phyloP scores from a whole-genome alignment of 1,140 invertebrate species.

The Drosophila sechellia region DNA sequence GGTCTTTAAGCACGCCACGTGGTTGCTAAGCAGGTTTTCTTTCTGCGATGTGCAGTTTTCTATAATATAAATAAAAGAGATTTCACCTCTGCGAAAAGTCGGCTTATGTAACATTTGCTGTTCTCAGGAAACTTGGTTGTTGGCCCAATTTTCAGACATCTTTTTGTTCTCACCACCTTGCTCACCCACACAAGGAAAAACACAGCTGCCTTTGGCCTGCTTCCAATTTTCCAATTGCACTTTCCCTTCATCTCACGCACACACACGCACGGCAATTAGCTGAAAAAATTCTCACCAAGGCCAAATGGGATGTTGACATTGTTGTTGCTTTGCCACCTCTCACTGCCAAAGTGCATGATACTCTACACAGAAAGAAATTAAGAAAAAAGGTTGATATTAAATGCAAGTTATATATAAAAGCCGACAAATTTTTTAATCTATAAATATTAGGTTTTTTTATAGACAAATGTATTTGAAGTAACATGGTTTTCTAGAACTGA shows the following conservation, averaged over 20 bases:
- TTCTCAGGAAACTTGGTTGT: constrained; percentile 12
- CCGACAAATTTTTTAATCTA: too few species aligned
- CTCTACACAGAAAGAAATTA: background rate
- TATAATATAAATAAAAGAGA: background rate
- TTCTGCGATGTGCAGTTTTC: background rate
- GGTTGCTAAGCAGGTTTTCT: constrained; percentile 58
- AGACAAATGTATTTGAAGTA: too few species aligned
- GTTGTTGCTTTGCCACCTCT: constrained; percentile 52
- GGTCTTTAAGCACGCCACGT: constrained; percentile 57
- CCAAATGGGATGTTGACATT: constrained; percentile 53
- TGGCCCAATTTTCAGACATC: constrained; percentile 45
- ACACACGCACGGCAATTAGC: constrained; percentile 13
- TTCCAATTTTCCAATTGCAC: constrained; percentile 73
- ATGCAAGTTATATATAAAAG: too few species aligned
- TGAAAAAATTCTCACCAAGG: constrained; percentile 41
- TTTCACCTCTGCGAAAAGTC: constrained; percentile 29
- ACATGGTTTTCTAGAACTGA: too few species aligned
- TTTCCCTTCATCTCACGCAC: constrained; percentile 44
- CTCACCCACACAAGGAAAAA: constrained; percentile 9
- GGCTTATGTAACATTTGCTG: constrained; percentile 61
- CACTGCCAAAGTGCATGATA: constrained; percentile 4
- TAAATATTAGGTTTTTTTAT: too few species aligned
- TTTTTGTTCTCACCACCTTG: constrained; percentile 14
- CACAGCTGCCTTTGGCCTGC: constrained; percentile 47
- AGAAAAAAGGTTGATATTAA: background rate